These are phyloP conservation scores for Champsocephalus esox DNA, from an alignment of 2,797 vertebrate species.

Conservation along the genomic window DNA sequence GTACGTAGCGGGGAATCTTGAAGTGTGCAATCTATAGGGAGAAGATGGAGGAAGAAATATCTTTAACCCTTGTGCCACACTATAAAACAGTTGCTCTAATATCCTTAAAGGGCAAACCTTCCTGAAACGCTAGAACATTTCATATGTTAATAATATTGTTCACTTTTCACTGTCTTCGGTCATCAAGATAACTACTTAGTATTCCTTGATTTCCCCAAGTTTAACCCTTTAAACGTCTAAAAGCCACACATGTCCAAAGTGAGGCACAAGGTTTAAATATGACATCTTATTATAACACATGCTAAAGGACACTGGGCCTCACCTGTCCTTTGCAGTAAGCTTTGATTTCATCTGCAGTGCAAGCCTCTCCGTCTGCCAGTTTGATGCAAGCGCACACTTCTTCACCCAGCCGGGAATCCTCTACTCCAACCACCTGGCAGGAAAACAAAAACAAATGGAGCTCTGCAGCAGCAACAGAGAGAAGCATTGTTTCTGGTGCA, in stretches of 20 bases:
- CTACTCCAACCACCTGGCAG: slow-evolving; percentile 92
- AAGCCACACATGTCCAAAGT: no score
- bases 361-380: slow-evolving; percentile 79
- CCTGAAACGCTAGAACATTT: no score
- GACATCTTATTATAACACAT: not conserved
- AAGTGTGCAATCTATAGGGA: slow-evolving; percentile 91
- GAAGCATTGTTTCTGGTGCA: not conserved
- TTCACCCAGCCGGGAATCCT: slow-evolving; percentile 91
- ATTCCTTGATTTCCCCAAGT: no score
- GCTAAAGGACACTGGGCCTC: not conserved
- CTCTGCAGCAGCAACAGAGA: not conserved
- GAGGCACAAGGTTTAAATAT: not conserved
- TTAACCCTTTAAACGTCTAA: no score
- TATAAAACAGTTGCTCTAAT: no score
- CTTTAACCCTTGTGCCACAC: not conserved
- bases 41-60: not conserved
- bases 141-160: no score
- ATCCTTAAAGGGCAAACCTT: no score
- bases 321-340: slow-evolving; percentile 93
- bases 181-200: no score
- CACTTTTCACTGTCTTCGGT: no score
- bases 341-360: slow-evolving; percentile 88
- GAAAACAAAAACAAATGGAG: not conserved
- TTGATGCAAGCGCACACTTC: slow-evolving; percentile 94
- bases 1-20: slow-evolving; percentile 92